A percentile compares a stretch with the other conserved stretches of the same genome.
Conservation (phyloP, 1,140 invertebrate species). For the Hyles euphorbiae region DNA sequence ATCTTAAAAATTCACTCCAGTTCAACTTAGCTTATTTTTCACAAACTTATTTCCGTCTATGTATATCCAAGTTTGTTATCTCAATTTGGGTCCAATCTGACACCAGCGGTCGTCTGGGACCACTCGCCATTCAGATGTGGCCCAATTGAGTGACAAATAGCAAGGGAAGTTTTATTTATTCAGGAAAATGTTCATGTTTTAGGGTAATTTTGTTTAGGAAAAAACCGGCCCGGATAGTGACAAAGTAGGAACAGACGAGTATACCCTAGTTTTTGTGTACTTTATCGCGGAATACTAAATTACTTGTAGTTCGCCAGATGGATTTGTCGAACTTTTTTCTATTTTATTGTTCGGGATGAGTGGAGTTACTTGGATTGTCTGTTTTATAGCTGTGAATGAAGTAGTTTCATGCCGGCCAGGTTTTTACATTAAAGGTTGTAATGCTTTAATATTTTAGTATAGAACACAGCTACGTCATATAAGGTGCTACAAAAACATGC, state of each 20-base stretch:
- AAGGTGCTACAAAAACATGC: too few relatives aligned
- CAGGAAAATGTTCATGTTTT: slow-evolving; percentile 7
- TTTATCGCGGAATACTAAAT: too few relatives aligned
- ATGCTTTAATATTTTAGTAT: too few relatives aligned
- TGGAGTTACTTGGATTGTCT: too few relatives aligned
- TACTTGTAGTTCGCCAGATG: too few relatives aligned
- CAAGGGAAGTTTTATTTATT: slow-evolving; percentile 9
- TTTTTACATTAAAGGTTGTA: too few relatives aligned
- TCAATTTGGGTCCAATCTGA: slow-evolving; percentile 4
- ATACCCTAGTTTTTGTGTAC: too few relatives aligned
- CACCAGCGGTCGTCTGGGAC: neutral
- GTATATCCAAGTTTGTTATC: slow-evolving; percentile 7
- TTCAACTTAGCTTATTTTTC: neutral
- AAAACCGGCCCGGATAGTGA: neutral
- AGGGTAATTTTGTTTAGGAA: slow-evolving; percentile 3
- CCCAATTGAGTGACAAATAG: slow-evolving; percentile 15
- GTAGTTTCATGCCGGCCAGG: too few relatives aligned
- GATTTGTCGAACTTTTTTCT: slow-evolving; percentile 2
- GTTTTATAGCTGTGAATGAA: too few relatives aligned
- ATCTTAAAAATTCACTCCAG: slow-evolving; percentile 5
- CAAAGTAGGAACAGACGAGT: too few relatives aligned
- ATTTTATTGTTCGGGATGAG: neutral
- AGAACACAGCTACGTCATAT: too few relatives aligned
- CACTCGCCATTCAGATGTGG: neutral
- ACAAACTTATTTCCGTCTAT: too few relatives aligned